Conservation (phyloP, 2,797 vertebrate species). For the Argya squamiceps region DNA sequence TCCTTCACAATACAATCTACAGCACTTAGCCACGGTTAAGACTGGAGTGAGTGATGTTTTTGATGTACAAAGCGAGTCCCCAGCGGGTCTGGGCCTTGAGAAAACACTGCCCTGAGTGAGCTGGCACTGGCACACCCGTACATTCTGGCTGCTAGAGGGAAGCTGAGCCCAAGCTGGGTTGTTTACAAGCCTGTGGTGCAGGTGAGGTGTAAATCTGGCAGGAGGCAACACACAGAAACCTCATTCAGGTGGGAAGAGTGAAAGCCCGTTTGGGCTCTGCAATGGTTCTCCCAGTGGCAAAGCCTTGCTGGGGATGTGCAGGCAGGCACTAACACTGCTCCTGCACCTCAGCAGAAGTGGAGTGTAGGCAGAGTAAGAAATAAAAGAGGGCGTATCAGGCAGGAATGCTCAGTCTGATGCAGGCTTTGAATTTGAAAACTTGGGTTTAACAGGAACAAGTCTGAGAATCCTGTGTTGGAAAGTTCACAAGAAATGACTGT, state of each 20-base stretch:
- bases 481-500: neutral
- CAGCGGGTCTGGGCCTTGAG: slow-evolving; percentile 34
- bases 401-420: neutral
- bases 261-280: neutral
- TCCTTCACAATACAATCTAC: slow-evolving; percentile 69
- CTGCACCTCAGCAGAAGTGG: neutral
- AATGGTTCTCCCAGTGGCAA: neutral
- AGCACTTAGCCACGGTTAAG: slow-evolving; percentile 79
- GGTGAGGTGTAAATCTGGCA: neutral
- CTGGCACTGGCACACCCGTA: slow-evolving; percentile 28
- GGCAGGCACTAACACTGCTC: neutral
- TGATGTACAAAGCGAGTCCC: slow-evolving; percentile 53
- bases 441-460: neutral
- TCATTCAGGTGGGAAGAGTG: neutral
- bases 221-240: neutral
- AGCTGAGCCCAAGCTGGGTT: slow-evolving; percentile 23
- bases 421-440: neutral
- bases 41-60: slow-evolving; percentile 77
- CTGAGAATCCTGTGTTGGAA: neutral
- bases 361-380: neutral
- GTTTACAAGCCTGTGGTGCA: slow-evolving; percentile 42
- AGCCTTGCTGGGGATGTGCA: neutral
- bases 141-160: slow-evolving; percentile 72
- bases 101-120: slow-evolving; percentile 46
- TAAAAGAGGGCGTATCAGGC: neutral